A percentile compares a stretch with the other conserved stretches of the same genome.
phyloP scores from a whole-genome alignment of 2,113 vertebrate species.

The Strigops habroptila region DNA sequence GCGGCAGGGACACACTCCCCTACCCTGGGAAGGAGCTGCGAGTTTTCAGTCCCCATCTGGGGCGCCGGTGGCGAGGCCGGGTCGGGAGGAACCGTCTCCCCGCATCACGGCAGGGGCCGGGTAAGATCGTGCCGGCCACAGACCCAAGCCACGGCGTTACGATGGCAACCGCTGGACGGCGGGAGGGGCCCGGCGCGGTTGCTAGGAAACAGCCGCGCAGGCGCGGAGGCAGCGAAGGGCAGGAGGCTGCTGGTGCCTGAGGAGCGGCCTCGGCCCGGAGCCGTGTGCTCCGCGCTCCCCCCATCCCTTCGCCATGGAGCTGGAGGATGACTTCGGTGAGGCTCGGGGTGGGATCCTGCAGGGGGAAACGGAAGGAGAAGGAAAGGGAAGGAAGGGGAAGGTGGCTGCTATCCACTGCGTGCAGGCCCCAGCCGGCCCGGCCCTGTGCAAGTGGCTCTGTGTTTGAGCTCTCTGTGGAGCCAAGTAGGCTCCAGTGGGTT shows the following conservation, averaged over 20 bases:
- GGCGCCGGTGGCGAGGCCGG: too few species aligned
- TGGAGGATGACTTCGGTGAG: constrained; percentile 14
- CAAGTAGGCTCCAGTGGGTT: background rate
- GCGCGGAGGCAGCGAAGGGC: background rate
- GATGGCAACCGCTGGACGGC: background rate
- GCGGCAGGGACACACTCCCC: accelerated
- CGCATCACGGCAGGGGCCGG: accelerated
- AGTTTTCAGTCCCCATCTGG: background rate
- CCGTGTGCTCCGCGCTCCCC: accelerated
- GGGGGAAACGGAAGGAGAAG: background rate
- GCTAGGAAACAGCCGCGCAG: background rate
- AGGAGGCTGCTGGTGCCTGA: background rate
- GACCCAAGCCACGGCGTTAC: accelerated
- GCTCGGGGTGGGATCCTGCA: background rate
- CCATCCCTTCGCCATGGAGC: background rate
- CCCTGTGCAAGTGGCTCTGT: accelerated
- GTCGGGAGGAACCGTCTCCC: accelerated
- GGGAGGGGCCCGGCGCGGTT: background rate
- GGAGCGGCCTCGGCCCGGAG: accelerated
- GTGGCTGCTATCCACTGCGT: accelerated
- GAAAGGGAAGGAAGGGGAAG: background rate
- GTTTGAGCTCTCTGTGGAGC: too few species aligned
- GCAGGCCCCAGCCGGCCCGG: background rate
- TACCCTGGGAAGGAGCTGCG: background rate
- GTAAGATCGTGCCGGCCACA: background rate